Conservation (phyloP, 2,888 invertebrate species). For the Drosophila yooni region DNA sequence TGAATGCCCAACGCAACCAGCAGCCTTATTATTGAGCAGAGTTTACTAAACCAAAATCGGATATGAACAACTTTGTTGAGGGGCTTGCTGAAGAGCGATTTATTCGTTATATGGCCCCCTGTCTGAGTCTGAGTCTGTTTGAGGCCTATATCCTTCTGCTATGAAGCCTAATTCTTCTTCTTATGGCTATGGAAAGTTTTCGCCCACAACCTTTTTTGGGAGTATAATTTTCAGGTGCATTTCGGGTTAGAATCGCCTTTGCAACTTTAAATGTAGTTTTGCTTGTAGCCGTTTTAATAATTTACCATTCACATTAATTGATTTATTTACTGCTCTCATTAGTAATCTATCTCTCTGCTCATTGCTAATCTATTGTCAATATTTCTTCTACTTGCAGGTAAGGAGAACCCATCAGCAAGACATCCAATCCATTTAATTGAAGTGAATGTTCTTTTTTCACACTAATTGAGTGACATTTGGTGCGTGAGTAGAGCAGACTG, state of each 20-base stretch:
- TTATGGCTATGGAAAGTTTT: background rate
- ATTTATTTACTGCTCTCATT: background rate
- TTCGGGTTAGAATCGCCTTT: background rate
- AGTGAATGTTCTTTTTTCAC: constrained; percentile 2
- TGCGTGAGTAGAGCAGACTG: constrained; percentile 22
- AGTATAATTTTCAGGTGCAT: background rate
- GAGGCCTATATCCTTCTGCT: background rate
- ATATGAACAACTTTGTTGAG: background rate
- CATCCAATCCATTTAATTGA: background rate
- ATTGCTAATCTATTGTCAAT: constrained; percentile 2
- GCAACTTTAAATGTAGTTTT: background rate
- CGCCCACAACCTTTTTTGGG: background rate
- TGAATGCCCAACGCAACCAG: background rate
- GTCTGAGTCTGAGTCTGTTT: background rate
- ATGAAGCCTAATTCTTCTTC: background rate
- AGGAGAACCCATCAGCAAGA: constrained; percentile 27
- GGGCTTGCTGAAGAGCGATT: background rate
- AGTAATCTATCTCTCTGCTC: background rate
- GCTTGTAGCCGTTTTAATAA: background rate
- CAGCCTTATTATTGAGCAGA: constrained; percentile 15
- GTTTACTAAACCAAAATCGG: background rate
- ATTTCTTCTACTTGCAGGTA: constrained; percentile 58
- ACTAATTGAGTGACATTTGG: constrained; percentile 38
- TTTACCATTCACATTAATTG: background rate
- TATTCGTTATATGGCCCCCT: background rate